phyloP scores from a whole-genome alignment of 2,797 vertebrate genomes.

The Notamacropus eugenii region DNA sequence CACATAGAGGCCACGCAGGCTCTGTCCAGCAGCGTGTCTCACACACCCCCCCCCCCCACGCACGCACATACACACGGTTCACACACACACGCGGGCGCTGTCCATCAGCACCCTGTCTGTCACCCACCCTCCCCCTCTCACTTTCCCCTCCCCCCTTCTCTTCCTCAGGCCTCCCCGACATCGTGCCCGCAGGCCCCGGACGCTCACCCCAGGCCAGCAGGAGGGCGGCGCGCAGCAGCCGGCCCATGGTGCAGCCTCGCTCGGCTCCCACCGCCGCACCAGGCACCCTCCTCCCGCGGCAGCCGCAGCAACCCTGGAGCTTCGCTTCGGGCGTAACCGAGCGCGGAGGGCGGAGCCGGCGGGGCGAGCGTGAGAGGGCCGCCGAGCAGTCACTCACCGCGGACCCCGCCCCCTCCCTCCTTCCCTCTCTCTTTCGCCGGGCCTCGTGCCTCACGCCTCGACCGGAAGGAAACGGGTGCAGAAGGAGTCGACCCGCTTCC shows the following conservation, averaged over 20 bases:
- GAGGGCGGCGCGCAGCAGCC: conserved; percentile 52
- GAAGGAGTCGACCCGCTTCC: conserved; percentile 4
- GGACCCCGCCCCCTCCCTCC: conserved; percentile 1
- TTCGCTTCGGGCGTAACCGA: conserved; percentile 54
- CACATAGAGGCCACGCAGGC: not conserved
- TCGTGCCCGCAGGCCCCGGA: not conserved
- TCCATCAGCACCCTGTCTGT: not conserved
- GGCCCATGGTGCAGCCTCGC: conserved; percentile 75
- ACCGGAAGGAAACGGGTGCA: not conserved
- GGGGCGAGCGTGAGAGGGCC: conserved; percentile 53
- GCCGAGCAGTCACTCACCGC: conserved; percentile 48
- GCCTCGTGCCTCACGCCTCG: conserved; percentile 60
- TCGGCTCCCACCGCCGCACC: conserved; percentile 69
- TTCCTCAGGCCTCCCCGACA: not conserved
- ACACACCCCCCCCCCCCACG: too few species aligned
- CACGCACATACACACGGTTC: not conserved
- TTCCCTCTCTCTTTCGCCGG: not conserved
- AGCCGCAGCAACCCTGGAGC: conserved; percentile 63
- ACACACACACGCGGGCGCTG: not conserved
- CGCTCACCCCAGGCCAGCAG: conserved; percentile 77
- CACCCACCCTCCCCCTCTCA: not conserved
- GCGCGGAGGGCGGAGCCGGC: conserved; percentile 45
- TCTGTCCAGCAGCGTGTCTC: not conserved
- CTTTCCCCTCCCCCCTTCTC: not conserved
- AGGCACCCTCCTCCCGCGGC: not conserved